Evolutionary conservation across 2,888 invertebrate species (phyloP).

Genomic region (Coelinius sp.): DNA sequence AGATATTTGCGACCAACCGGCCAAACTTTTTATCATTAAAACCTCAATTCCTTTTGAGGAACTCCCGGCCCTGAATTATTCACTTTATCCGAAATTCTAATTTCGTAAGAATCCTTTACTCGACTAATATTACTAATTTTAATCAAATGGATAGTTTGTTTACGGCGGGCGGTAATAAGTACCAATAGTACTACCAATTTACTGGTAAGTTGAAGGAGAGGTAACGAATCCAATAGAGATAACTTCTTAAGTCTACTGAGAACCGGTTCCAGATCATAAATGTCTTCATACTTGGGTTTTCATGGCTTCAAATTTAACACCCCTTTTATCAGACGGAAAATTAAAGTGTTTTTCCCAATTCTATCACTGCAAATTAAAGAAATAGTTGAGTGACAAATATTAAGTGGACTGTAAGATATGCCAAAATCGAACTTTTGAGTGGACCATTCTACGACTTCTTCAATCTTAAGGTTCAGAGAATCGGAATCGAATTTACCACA

Average conservation of each 20-base stretch:
- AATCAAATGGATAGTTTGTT: not conserved
- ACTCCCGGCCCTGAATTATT: constrained; percentile 10
- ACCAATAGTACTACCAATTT: not conserved
- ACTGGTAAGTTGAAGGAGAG: not conserved
- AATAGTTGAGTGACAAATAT: constrained; percentile 23
- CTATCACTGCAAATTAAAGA: constrained; percentile 11
- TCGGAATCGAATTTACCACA: not conserved
- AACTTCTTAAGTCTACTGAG: not conserved
- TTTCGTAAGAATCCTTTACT: not conserved
- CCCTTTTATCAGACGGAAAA: constrained; percentile 27
- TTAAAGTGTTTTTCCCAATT: constrained; percentile 14
- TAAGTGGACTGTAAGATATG: constrained; percentile 20
- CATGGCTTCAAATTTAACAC: not conserved
- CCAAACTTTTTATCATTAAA: not conserved
- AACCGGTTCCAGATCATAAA: not conserved
- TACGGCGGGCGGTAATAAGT: not conserved
- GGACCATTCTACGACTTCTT: not conserved
- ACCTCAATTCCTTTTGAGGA: not conserved
- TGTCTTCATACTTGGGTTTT: constrained; percentile 23
- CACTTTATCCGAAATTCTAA: constrained; percentile 25
- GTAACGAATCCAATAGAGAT: not conserved
- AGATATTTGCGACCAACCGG: not conserved
- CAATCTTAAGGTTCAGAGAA: not conserved
- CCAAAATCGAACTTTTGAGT: not conserved
- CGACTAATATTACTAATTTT: not conserved